Conservation (phyloP, 2,113 vertebrate species). For the Dasypus novemcinctus region DNA sequence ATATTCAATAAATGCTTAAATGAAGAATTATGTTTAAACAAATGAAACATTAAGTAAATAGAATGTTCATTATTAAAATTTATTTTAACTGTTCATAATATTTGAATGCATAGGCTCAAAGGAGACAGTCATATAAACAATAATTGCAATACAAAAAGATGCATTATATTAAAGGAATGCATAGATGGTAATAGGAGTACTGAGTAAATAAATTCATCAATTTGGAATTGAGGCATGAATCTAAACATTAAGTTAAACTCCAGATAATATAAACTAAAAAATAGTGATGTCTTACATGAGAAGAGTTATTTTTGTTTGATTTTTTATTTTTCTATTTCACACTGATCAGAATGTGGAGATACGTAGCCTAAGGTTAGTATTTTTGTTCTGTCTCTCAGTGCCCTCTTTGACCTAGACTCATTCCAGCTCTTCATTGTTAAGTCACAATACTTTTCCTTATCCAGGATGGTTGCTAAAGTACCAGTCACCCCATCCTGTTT, state of each 20-base stretch:
- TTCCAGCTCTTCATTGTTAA: neutral
- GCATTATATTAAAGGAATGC: neutral
- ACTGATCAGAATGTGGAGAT: neutral
- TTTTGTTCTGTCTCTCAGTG: neutral
- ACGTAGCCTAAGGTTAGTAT: neutral
- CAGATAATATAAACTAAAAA: neutral
- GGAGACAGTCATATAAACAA: neutral
- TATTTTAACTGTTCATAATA: neutral
- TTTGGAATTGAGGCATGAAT: neutral
- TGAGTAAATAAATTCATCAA: neutral
- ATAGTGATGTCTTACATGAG: neutral
- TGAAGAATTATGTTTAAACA: neutral
- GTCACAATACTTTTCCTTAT: neutral
- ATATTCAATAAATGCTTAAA: neutral
- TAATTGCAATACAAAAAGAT: neutral
- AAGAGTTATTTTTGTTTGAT: neutral
- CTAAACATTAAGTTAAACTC: neutral
- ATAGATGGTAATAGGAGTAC: neutral
- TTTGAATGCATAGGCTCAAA: neutral
- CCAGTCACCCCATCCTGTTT: neutral
- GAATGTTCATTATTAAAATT: constrained; percentile 24
- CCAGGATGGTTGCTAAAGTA: neutral
- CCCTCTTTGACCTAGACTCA: neutral
- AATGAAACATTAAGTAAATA: neutral
- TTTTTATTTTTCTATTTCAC: neutral